A percentile compares a stretch with the other conserved stretches of the same genome.
phyloP scores from a whole-genome alignment of 2,113 vertebrate species.

The Malurus melanocephalus region DNA sequence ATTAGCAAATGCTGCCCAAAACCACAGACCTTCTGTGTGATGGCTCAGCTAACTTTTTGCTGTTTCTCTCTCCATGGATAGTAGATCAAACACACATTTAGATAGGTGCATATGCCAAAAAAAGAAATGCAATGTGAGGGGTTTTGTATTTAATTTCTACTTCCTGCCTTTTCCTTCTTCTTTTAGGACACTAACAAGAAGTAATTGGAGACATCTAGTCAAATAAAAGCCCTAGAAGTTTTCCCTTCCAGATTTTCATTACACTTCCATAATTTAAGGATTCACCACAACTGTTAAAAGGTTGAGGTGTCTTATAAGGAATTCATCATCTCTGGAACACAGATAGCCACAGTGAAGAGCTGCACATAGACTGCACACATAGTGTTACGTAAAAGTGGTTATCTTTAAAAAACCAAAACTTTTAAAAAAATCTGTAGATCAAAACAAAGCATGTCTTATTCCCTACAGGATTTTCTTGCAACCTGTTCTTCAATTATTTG shows the following conservation, averaged over 20 bases:
- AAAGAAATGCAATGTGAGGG: background rate
- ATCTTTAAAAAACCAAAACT: slow-evolving; percentile 13
- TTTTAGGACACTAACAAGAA: background rate
- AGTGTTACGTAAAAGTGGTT: slow-evolving; percentile 48
- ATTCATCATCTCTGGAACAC: background rate
- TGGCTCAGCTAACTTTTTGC: background rate
- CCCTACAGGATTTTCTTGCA: slow-evolving; percentile 42
- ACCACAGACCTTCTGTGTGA: slow-evolving; percentile 10
- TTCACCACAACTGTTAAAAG: slow-evolving; percentile 30
- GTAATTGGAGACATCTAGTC: background rate
- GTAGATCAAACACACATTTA: slow-evolving; percentile 10
- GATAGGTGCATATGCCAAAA: slow-evolving; percentile 43
- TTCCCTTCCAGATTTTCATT: background rate
- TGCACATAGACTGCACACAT: slow-evolving; percentile 34
- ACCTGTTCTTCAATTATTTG: slow-evolving; percentile 48
- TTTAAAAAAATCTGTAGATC: slow-evolving; percentile 15
- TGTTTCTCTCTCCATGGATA: slow-evolving; percentile 13
- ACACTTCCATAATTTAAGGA: slow-evolving; percentile 4
- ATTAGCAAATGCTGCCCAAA: slow-evolving; percentile 31
- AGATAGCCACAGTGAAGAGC: slow-evolving; percentile 51
- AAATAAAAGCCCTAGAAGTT: slow-evolving; percentile 9
- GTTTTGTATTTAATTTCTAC: background rate
- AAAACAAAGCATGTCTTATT: slow-evolving; percentile 34
- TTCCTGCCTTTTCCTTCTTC: background rate
- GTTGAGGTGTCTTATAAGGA: slow-evolving; percentile 6